Base-by-base conservation (phyloP, 1,140 invertebrate species). In the Panagrolaimus sp. region DNA sequence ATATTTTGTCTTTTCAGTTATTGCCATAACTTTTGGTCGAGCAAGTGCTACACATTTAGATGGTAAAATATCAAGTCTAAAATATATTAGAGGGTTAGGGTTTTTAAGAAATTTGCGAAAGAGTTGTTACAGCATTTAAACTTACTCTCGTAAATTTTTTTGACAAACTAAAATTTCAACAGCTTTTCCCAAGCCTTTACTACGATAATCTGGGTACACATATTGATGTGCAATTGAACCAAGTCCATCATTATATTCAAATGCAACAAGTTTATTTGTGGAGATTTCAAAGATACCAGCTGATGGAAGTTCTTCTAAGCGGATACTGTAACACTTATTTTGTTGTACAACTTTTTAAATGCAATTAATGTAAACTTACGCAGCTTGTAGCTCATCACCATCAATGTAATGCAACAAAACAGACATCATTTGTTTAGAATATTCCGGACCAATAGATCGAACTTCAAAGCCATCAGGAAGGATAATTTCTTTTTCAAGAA, bases 111-210 rank as follows among this genome's bases (percentile, higher is more conserved):
- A 38, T 2, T 38, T 38, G 7, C n/a, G n/a, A n/a, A n/a, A 4
- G 31, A 4, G 31, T 38, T 38, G 31, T 4, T 38, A 38, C 31
- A 2, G 7, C 31, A 38, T n/a, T 7, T 4, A 48, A 4, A 57
- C 51, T 57, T 5, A 57, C 51, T 25, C 51, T 57, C 27, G 20
- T 8, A 27, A 20, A 16, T 57, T 57, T 57, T 57, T 27, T 23
- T 57, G 51, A 27, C 51, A 57, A 57, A 57, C 27, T 11, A 57
- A 20, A 23, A 27, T 57, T 57, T 57, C 51, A 13, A 57, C 51
- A 57, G 51, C 13, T 27, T 20, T 23, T 8, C 51, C 51, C 11
- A 57, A 5, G 7, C 51, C 51, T 25, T 57, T 57, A 9, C 51
- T 27, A 57, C 51, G 51, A 8, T 57, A 57, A 20, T 57, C 51